Evolutionary conservation across 2,888 invertebrate genomes (phyloP).

Genomic region (Melolontha melolontha): DNA sequence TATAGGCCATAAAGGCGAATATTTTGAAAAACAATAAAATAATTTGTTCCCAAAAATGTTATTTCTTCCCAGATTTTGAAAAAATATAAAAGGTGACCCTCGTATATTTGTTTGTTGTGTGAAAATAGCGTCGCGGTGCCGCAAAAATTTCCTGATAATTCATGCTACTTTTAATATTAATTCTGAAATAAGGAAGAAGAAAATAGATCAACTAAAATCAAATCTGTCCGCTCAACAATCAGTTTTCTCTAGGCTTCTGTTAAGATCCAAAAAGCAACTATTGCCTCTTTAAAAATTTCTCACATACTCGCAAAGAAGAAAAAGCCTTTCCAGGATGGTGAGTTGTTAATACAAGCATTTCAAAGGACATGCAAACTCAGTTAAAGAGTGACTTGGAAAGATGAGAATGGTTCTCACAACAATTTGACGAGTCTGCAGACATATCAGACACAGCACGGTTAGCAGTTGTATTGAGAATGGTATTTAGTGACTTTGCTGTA

Average conservation of each 20-base stretch:
- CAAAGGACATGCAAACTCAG: slow-evolving; percentile 23
- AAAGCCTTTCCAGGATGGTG: slow-evolving; percentile 39
- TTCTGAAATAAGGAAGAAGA: too few relatives aligned
- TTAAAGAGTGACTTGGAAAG: slow-evolving; percentile 37
- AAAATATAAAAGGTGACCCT: too few relatives aligned
- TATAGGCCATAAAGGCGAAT: too few relatives aligned
- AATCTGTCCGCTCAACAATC: too few relatives aligned
- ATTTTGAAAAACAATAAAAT: too few relatives aligned
- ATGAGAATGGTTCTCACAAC: slow-evolving; percentile 33
- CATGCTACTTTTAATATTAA: too few relatives aligned
- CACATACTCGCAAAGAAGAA: slow-evolving; percentile 42
- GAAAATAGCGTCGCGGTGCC: slow-evolving; percentile 42
- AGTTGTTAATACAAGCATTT: slow-evolving; percentile 43
- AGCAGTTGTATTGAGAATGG: slow-evolving; percentile 47
- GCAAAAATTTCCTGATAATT: slow-evolving; percentile 43
- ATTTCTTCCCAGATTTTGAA: too few relatives aligned
- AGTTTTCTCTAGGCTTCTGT: too few relatives aligned
- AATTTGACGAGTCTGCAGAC: slow-evolving; percentile 33
- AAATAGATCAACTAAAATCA: too few relatives aligned
- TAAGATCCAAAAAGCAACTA: slow-evolving; percentile 45
- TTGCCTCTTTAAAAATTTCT: slow-evolving; percentile 45
- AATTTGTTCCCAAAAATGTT: too few relatives aligned
- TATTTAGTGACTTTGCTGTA: slow-evolving; percentile 47
- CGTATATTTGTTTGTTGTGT: slow-evolving; percentile 48
- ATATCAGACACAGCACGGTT: slow-evolving; percentile 27